A percentile compares a stretch with the other conserved stretches of the same genome.
phyloP scores from a whole-genome alignment of 2,888 invertebrate genomes.

The Drosophila melanocephala region DNA sequence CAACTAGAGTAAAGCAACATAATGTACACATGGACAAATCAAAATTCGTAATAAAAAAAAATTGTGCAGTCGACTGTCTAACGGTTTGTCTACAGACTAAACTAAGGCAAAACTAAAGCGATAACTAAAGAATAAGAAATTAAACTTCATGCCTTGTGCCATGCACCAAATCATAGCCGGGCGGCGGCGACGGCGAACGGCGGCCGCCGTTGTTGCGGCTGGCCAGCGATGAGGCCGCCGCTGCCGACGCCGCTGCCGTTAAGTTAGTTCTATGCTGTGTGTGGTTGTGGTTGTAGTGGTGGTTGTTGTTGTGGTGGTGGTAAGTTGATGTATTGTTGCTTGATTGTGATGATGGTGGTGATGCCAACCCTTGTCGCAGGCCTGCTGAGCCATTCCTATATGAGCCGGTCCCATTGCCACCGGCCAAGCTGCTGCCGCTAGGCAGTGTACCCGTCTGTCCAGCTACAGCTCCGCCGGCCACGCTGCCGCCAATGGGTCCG shows the following conservation, averaged over 20 bases:
- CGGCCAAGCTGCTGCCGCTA: conserved; percentile 72
- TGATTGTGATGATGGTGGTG: conserved; percentile 75
- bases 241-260: conserved; percentile 71
- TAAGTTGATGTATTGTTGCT: conserved; percentile 73
- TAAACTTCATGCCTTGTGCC: conserved; percentile 86
- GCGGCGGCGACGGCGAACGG: conserved; percentile 85
- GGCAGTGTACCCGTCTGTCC: conserved; percentile 69
- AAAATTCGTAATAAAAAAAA: background rate
- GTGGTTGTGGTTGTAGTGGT: conserved; percentile 72
- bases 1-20: conserved; percentile 15
- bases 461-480: conserved; percentile 58
- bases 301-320: conserved; percentile 69
- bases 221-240: conserved; percentile 55
- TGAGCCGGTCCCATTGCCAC: conserved; percentile 73
- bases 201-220: conserved; percentile 70
- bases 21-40: conserved; percentile 35
- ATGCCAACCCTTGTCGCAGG: conserved; percentile 85
- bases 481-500: conserved; percentile 59
- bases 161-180: conserved; percentile 86
- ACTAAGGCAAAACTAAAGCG: conserved; percentile 34
- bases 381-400: conserved; percentile 84
- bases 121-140: conserved; percentile 63
- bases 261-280: conserved; percentile 83
- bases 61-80: conserved; percentile 19
- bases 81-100: conserved; percentile 15